Evolutionary conservation across 2,888 invertebrate species (phyloP), one percentile per base, ranked within the genome.

Genomic region (Diplolepis rosae): DNA sequence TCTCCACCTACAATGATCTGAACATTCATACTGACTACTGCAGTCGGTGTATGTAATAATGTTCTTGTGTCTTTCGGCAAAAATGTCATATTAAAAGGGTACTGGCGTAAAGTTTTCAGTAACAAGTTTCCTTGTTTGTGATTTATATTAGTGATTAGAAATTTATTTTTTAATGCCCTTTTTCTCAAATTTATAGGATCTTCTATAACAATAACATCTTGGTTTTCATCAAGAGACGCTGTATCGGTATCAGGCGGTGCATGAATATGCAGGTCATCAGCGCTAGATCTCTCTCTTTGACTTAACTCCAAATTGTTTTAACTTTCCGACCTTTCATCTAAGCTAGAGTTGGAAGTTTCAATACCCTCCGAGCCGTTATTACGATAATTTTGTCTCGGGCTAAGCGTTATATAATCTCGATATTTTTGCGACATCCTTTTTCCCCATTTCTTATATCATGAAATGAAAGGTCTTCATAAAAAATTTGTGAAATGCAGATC

Each of bases 51-150:
- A 56, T 75, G 27, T 51, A 73, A 39, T 11, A 75, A 24, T 4
- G 71, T 71, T 66, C 69, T 71, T 13, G 67, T 67, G 66, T 69
- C 71, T 39, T 50, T 35, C 28, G 75, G 75, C 24, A 75, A 50
- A 11, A 24, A 65, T n/a, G 51, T 56, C 28, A 68, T 61, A 68
- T 71, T 72, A 15, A 48, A 35, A 52, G 69, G 73, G 22, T 61
- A 66, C 71, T 50, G 65, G 7, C 70, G 48, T 54, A 69, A 69
- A 7, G 69, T 68, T 42, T 51, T 65, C 7, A 75, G 54, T 28
- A 75, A 69, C 15, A 18, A 61, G 27, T 28, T 39, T 4, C 69
- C 71, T 68, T 73, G 70, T 2, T 5, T 27, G 5, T 65, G 51
- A 45, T 65, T 69, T 18, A 73, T 67, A 11, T 73, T 48, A 4